Conservation (phyloP, 2,113 vertebrate species). For the Lanius collurio region DNA sequence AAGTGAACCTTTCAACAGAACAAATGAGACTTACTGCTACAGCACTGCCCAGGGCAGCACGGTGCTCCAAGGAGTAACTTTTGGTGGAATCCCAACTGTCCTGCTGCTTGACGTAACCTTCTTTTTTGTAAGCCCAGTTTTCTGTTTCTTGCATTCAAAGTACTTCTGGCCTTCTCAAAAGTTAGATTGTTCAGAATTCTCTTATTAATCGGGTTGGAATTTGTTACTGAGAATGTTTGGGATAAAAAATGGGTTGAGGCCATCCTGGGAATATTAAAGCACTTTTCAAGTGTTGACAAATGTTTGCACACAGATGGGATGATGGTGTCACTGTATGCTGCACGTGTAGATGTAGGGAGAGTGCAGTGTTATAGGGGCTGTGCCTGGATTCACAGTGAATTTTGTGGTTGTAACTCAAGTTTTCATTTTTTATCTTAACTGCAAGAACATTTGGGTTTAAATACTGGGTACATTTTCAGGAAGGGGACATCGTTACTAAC, state of each 20-base stretch:
- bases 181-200: background rate
- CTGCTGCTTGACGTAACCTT: slow-evolving; percentile 85
- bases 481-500: background rate
- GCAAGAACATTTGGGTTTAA: background rate
- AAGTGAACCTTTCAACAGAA: slow-evolving; percentile 54
- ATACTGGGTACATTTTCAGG: background rate
- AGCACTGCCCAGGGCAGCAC: slow-evolving; percentile 79
- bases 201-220: background rate
- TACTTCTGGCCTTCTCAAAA: background rate
- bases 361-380: background rate
- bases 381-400: too few species aligned
- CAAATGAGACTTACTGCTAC: slow-evolving; percentile 81
- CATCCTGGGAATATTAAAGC: background rate
- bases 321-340: background rate
- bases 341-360: background rate
- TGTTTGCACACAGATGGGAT: background rate
- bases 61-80: slow-evolving; percentile 82
- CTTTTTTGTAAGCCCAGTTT: slow-evolving; percentile 80
- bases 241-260: background rate
- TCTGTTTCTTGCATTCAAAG: background rate
- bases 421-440: background rate
- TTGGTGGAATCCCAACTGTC: slow-evolving; percentile 89
- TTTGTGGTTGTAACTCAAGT: background rate
- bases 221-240: background rate
- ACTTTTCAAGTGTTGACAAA: background rate